These are phyloP conservation scores for Cyprinodon variegatus DNA, from an alignment of 2,113 vertebrate species.

Conservation along the genomic window DNA sequence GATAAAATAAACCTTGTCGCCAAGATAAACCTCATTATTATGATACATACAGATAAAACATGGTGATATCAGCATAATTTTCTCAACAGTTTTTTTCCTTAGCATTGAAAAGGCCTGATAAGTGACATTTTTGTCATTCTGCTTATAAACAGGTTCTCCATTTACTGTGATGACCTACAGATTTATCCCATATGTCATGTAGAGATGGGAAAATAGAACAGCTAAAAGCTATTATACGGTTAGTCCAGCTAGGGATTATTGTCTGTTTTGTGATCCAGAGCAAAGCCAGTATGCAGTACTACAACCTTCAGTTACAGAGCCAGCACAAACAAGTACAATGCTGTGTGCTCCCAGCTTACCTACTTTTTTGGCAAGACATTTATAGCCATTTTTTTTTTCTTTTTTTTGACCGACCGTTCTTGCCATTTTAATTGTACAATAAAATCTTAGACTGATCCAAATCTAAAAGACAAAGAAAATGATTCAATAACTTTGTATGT, in stretches of 20 bases:
- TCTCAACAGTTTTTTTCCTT: neutral
- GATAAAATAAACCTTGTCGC: neutral
- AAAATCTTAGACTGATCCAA: constrained; percentile 33
- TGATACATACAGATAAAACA: neutral
- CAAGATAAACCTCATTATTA: neutral
- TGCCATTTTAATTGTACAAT: constrained; percentile 18
- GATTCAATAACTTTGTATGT: constrained; percentile 22
- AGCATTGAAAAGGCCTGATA: neutral
- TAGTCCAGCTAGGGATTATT: neutral
- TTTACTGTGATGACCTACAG: neutral
- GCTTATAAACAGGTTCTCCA: neutral
- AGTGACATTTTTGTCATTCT: neutral
- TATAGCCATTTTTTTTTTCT: constrained; percentile 23
- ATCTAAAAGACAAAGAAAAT: constrained; percentile 33
- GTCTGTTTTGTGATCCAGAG: constrained; percentile 21
- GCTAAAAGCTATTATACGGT: neutral
- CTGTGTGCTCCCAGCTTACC: constrained; percentile 33
- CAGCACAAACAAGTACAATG: constrained; percentile 52
- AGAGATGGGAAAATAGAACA: neutral
- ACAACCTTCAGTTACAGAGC: constrained; percentile 13
- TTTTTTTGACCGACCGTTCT: constrained; percentile 16
- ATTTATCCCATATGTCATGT: constrained; percentile 2
- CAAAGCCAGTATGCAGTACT: constrained; percentile 46
- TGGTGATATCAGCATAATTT: neutral
- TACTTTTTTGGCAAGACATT: constrained; percentile 33